These are phyloP conservation scores for Melanogrammus aeglefinus DNA, from an alignment of 2,797 vertebrate genomes.

Conservation along the genomic window DNA sequence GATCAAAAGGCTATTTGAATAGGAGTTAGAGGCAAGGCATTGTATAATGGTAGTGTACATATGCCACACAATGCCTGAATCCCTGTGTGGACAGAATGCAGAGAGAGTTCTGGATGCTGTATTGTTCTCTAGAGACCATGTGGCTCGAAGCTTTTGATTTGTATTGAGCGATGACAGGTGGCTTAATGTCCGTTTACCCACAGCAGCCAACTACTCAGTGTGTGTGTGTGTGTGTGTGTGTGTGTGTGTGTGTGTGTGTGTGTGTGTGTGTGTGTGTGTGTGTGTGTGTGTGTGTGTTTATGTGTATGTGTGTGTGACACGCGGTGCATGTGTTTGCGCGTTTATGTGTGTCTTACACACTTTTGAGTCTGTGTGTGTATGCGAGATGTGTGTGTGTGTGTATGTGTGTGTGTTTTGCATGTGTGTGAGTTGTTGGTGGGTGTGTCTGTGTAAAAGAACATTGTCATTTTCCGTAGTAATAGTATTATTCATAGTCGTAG, in stretches of 20 bases:
- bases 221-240: not conserved
- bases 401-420: too few relatives aligned
- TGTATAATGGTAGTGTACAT: not conserved
- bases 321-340: not conserved
- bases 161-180: constrained; percentile 49
- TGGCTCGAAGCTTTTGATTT: constrained; percentile 42
- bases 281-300: too few relatives aligned
- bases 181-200: constrained; percentile 19
- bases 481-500: not conserved
- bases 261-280: too few relatives aligned
- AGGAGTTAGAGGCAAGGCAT: not conserved
- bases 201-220: constrained; percentile 27
- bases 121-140: constrained; percentile 52
- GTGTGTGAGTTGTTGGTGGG: too few relatives aligned
- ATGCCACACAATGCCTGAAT: constrained; percentile 16
- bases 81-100: constrained; percentile 41
- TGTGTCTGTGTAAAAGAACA: too few relatives aligned
- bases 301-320: too few relatives aligned
- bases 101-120: constrained; percentile 58
- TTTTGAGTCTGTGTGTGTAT: too few relatives aligned
- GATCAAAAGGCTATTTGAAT: not conserved
- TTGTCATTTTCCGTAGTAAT: not conserved
- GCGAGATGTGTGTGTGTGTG: too few relatives aligned
- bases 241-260: not conserved
- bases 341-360: too few relatives aligned